A percentile compares a stretch with the other conserved stretches of the same genome.
phyloP scores from a whole-genome alignment of 2,113 vertebrate genomes.

The Dromas ardeola region DNA sequence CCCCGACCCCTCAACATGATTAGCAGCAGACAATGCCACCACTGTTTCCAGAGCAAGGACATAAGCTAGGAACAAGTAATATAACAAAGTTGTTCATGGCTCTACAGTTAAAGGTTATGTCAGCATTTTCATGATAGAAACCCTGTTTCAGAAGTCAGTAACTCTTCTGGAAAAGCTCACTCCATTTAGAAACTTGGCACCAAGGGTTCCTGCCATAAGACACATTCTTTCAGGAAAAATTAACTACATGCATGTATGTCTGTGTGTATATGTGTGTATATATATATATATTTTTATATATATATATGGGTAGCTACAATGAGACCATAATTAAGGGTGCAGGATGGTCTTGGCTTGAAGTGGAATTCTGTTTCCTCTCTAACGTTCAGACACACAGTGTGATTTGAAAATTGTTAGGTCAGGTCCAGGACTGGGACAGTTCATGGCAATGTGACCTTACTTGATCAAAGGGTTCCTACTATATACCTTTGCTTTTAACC shows the following conservation, averaged over 20 bases:
- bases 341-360: neutral
- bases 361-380: neutral
- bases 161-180: constrained; percentile 62
- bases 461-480: neutral
- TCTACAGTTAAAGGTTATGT: constrained; percentile 63
- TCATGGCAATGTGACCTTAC: neutral
- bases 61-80: constrained; percentile 41
- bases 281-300: neutral
- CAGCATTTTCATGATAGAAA: constrained; percentile 71
- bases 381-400: neutral
- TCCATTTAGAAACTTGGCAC: constrained; percentile 7
- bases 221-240: neutral
- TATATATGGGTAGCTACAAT: neutral
- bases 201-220: neutral
- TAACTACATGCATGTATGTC: neutral
- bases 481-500: neutral
- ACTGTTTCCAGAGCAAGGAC: constrained; percentile 63
- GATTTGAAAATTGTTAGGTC: neutral
- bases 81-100: constrained; percentile 44
- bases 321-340: neutral
- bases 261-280: neutral
- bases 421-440: neutral
- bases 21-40: constrained; percentile 66
- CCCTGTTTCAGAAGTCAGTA: constrained; percentile 55
- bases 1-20: constrained; percentile 15